Evolutionary conservation across 2,113 vertebrate species (phyloP).

Genomic region (Gallinago jamesoni): DNA sequence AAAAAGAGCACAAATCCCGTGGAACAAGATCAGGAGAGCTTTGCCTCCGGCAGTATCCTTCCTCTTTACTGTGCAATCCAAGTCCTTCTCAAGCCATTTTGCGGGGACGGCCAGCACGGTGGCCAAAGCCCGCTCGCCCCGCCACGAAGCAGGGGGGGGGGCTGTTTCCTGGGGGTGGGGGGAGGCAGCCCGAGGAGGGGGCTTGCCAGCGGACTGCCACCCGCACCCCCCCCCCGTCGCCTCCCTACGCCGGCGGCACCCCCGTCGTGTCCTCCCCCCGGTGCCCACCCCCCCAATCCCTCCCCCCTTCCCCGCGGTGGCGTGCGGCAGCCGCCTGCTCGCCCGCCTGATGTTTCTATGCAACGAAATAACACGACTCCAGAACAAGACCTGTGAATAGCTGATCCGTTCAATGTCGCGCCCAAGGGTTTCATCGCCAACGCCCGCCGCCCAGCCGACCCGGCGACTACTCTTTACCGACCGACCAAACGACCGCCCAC

Average conservation of each 20-base stretch:
- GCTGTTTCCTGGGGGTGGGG: not conserved
- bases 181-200: constrained; percentile 6
- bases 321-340: constrained; percentile 79
- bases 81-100: constrained; percentile 83
- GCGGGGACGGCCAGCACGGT: constrained; percentile 41
- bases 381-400: constrained; percentile 83
- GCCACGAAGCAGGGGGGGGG: not conserved
- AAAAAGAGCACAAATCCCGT: constrained; percentile 89
- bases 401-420: constrained; percentile 82
- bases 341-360: constrained; percentile 97
- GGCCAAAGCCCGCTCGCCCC: not conserved
- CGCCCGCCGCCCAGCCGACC: constrained; percentile 76
- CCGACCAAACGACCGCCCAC: not conserved
- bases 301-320: not conserved
- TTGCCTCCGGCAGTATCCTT: constrained; percentile 77
- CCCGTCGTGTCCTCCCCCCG: not conserved
- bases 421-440: constrained; percentile 83
- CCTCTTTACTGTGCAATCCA: constrained; percentile 82
- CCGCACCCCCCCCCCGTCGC: accelerated
- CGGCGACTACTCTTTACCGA: constrained; percentile 84
- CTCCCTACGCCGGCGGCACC: not conserved
- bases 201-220: not conserved
- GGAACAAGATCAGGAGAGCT: constrained; percentile 80
- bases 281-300: not conserved
- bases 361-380: constrained; percentile 95